Base-by-base conservation (phyloP, 2,113 vertebrate species). In the Amblyopsis rosae region DNA sequence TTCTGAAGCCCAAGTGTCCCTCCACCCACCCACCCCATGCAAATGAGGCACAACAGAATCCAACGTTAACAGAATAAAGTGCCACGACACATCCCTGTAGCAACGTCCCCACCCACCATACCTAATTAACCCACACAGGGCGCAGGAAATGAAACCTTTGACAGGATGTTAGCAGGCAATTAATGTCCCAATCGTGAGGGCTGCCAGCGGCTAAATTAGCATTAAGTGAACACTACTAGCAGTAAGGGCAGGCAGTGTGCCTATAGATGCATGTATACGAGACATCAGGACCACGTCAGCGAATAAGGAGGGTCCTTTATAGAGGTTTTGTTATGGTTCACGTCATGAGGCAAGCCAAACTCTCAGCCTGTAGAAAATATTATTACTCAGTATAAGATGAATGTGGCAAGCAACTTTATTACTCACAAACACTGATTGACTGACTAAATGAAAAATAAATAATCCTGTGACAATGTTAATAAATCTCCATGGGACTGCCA, bases 121-220 rank as follows among this genome's bases (percentile, higher is more conserved):
- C 53, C 74, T 86, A 72, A 84, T 86, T 83, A 83, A 86, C 76
- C 81, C 73, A 62, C 74, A 75, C 74, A 85, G 76, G 74, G 83
- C 73, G 81, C 71, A 79, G 71, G 77, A 87, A 86, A 83, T 81
- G 61, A 75, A 83, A 81, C 72, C 76, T 80, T 60, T 82, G 77
- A 87, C 79, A 76, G 67, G 62, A 77, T 67, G 67, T 79, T 72
- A 72, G 76, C 75, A 65, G 81, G 76, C 72, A 78, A 73, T 67
- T 85, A 80, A 85, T 80, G 81, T 80, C 77, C 79, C 68, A 86
- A 85, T 86, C 76, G 81, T 59, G 66, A 56, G 66, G 62, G 69
- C 70, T 77, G 76, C 70, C 65, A 62, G 50, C 0, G n/a, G 69
- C 74, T 54, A 77, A 80, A 77, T 82, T 76, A 79, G 70, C 71